These are phyloP conservation scores for Lymantria monacha DNA, from an alignment of 2,888 invertebrate genomes.

Conservation along the genomic window DNA sequence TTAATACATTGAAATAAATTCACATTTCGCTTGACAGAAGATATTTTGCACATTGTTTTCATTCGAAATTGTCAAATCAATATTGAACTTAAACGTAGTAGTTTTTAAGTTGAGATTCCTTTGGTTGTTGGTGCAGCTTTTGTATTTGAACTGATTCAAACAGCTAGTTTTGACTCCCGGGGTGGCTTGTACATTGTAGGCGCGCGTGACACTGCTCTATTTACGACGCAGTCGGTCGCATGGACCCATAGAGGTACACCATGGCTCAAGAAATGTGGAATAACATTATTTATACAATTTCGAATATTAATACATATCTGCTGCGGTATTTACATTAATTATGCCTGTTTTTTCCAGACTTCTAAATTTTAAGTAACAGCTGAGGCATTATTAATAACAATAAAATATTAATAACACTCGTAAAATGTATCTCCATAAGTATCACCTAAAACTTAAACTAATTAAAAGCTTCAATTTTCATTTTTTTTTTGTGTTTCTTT, in stretches of 20 bases:
- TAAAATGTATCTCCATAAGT: too few species aligned
- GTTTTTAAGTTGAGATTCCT: constrained; percentile 21
- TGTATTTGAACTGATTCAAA: constrained; percentile 49
- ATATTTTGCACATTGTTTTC: constrained; percentile 17
- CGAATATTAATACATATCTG: background rate
- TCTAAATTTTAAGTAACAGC: too few species aligned
- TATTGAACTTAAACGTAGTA: constrained; percentile 9
- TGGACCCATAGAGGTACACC: constrained; percentile 54
- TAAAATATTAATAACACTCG: too few species aligned
- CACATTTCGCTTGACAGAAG: constrained; percentile 7
- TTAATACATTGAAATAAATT: constrained; percentile 13
- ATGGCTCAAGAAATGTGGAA: constrained; percentile 43
- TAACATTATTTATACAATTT: background rate
- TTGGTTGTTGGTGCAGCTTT: constrained; percentile 18
- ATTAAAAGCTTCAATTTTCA: too few species aligned
- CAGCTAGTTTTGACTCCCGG: constrained; percentile 77
- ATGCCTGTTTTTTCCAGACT: too few species aligned
- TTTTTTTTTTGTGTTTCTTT: too few species aligned
- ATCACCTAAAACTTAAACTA: too few species aligned
- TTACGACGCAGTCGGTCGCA: constrained; percentile 63
- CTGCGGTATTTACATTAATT: background rate
- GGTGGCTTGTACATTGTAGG: constrained; percentile 78
- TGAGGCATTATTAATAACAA: too few species aligned
- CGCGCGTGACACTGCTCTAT: constrained; percentile 79
- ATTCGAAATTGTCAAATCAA: constrained; percentile 12